Percentiles rank a stretch among this genome's conserved stretches.
Evolutionary conservation across 2,113 vertebrate genomes (phyloP).

Genomic region (Passer montanus): DNA sequence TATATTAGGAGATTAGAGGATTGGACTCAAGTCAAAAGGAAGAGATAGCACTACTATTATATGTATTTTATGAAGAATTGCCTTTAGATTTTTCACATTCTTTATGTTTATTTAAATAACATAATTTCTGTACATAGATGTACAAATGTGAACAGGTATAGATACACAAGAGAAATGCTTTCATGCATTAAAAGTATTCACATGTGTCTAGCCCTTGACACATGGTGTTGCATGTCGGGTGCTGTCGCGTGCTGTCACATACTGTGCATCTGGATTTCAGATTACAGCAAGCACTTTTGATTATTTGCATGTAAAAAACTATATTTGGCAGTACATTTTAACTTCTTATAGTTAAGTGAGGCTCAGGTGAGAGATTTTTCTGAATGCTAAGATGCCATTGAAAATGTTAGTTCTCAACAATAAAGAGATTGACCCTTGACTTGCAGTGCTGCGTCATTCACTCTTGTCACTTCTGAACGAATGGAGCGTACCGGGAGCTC

Average conservation of each 20-base stretch:
- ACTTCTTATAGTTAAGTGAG: neutral
- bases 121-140: neutral
- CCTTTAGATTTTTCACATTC: neutral
- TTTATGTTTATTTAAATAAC: neutral
- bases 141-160: neutral
- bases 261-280: neutral
- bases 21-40: neutral
- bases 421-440: neutral
- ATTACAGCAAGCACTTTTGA: neutral
- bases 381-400: neutral
- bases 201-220: neutral
- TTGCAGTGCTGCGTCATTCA: neutral
- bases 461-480: neutral
- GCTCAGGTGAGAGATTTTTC: neutral
- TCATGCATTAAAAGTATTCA: neutral
- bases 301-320: neutral
- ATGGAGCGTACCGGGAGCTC: accelerated
- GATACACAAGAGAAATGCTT: neutral
- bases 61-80: neutral
- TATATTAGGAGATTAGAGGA: neutral
- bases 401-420: neutral
- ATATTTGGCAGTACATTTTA: neutral
- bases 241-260: neutral
- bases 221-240: neutral
- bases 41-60: neutral